Percentiles rank a stretch among this genome's conserved stretches.
phyloP scores from a whole-genome alignment of 2,888 invertebrate species.

The Ornithoptera priamus region DNA sequence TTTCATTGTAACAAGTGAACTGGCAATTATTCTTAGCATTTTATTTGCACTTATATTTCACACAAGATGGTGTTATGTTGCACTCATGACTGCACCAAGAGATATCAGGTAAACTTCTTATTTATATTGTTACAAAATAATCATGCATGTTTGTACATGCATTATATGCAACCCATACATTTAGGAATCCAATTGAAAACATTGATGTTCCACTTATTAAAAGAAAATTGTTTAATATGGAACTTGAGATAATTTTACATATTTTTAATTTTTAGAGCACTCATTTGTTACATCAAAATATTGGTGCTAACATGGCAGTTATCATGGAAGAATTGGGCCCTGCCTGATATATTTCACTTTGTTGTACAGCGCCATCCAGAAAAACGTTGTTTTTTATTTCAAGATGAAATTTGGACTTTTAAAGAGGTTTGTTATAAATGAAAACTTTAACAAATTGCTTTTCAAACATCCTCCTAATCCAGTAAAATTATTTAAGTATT shows the following conservation, averaged over 20 bases:
- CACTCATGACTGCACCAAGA: conserved; percentile 85
- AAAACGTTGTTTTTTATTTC: conserved; percentile 89
- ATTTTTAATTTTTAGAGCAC: conserved; percentile 80
- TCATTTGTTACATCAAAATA: conserved; percentile 83
- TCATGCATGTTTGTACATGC: conserved; percentile 1
- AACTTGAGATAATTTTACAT: too few species aligned
- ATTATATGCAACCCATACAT: neutral
- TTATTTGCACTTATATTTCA: conserved; percentile 84
- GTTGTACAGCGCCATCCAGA: conserved; percentile 88
- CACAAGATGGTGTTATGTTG: conserved; percentile 88
- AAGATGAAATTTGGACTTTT: conserved; percentile 92
- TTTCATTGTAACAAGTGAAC: conserved; percentile 82
- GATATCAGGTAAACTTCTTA: conserved; percentile 83
- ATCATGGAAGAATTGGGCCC: conserved; percentile 84
- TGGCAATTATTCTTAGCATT: conserved; percentile 80
- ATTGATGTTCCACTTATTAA: too few species aligned
- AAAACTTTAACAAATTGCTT: neutral
- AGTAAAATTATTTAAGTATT: too few species aligned
- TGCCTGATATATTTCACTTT: conserved; percentile 89
- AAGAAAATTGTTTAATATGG: too few species aligned
- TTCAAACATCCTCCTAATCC: neutral
- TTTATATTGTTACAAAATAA: conserved; percentile 19
- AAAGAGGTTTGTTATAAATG: conserved; percentile 80
- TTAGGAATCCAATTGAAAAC: too few species aligned
- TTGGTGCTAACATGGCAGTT: conserved; percentile 82